Base-by-base conservation (phyloP, 1,140 invertebrate genomes). In the Ctenoplectra terminalis region DNA sequence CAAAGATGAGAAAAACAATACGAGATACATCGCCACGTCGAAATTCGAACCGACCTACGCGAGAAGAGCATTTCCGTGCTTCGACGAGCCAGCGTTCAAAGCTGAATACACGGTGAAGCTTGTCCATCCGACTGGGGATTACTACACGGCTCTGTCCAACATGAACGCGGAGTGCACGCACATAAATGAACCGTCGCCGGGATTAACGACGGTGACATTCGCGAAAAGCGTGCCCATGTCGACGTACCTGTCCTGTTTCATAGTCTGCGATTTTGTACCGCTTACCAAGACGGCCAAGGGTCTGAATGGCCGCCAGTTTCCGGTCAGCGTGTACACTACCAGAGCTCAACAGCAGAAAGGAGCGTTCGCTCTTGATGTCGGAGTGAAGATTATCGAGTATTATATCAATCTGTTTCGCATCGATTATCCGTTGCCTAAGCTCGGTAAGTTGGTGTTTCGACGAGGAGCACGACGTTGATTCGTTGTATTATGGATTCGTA, bases 41-140 rank as follows among this genome's bases (percentile, higher is more conserved):
- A 99, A 99, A 93, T 98, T 99, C 90, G 97, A 99, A 90, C 97
- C 98, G 1, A 99, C 98, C 1, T 98, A 98, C 94, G 98, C 98
- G 0, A 95, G 98, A 43, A 95, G 96, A 92, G 97, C 97, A 0
- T 99, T 99, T 90, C 98, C 99, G 0, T 99, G 98, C 92, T 99
- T 99, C 91, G 99, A 99, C 93, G 99, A 99, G 91, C 99, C 99
- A 0, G 95, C 96, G 50, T 96, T 99, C 87, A 99, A 99, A 94
- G 97, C 98, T 0, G 96, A 96, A 79, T 99, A 97, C 94, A 95
- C 95, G 40, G 95, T 99, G 17, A 96, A 96, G 11, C 90, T 99
- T 1, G 95, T 97, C 6, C 96, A 96, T 87, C 97, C 97, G 0
- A 92, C 92, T 37, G 90, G 89, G 1, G 88, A 94, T 54, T 93